Percentiles rank a stretch among this genome's conserved stretches.
Evolutionary conservation across 1,140 invertebrate genomes (phyloP).

Genomic region (Caenorhabditis briggsae): DNA sequence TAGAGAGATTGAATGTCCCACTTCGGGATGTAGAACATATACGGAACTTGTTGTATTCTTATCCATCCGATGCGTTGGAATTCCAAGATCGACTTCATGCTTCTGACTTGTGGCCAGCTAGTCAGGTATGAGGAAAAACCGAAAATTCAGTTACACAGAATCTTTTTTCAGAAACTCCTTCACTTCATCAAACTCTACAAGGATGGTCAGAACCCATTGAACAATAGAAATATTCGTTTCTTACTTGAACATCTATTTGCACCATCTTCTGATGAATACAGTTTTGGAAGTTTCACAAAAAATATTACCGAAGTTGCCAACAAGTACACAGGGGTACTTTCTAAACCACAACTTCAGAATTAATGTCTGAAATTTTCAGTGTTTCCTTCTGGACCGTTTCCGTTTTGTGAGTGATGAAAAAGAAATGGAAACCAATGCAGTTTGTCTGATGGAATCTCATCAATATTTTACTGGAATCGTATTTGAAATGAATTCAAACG

Average conservation of each 20-base stretch:
- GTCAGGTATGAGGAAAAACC: slow-evolving; percentile 16
- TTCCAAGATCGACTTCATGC: slow-evolving; percentile 41
- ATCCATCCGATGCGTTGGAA: slow-evolving; percentile 15
- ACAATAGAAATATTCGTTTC: slow-evolving; percentile 21
- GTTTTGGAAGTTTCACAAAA: slow-evolving; percentile 47
- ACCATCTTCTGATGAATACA: neutral
- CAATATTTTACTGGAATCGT: slow-evolving; percentile 71
- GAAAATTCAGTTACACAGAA: no score
- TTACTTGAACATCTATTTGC: slow-evolving; percentile 44
- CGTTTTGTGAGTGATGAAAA: slow-evolving; percentile 28
- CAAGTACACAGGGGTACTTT: slow-evolving; percentile 14
- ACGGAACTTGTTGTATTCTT: slow-evolving; percentile 1
- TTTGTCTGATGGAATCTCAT: slow-evolving; percentile 66
- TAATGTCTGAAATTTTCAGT: neutral
- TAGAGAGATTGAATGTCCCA: slow-evolving; percentile 21
- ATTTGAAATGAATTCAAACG: slow-evolving; percentile 62
- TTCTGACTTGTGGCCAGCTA: slow-evolving; percentile 52
- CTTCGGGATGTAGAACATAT: slow-evolving; percentile 40
- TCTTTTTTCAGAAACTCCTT: slow-evolving; percentile 13
- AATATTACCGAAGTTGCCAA: slow-evolving; percentile 45
- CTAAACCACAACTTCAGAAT: neutral
- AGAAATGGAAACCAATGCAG: slow-evolving; percentile 46
- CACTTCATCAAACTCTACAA: slow-evolving; percentile 6
- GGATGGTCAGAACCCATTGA: slow-evolving; percentile 20
- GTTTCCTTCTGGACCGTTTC: slow-evolving; percentile 5